Evolutionary conservation across 2,113 vertebrate genomes (phyloP), one percentile per base, ranked within the genome.

Genomic region (Nasalis larvatus): DNA sequence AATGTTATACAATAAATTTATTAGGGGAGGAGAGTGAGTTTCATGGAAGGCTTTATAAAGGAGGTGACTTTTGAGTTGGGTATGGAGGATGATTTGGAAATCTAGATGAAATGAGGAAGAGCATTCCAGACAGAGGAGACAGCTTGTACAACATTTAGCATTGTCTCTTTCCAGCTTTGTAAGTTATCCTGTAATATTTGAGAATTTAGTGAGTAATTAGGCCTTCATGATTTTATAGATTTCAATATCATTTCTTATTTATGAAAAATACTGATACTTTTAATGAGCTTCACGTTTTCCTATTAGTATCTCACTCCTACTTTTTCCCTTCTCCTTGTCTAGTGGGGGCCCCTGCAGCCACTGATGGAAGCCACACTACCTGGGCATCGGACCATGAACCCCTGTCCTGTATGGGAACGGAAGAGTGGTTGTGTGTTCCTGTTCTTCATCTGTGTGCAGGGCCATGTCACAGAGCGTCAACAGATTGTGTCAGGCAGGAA

Each of bases 391-490:
- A 98, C 99, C 94, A 99, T 99, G 99, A 99, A 95, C 98, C 99
- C 99, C 0, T 99, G 98, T 58, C 98, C 99, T 0, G 97, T 99
- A 49, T 99, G 98, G 85, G 98, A 99, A 7, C 76, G 32, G 52
- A 13, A 54, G 1, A 98, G 32, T 2, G 85, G 84, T 73, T 30
- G 96, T 1, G 56, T 99, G 30, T 99, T 99, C 98, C 98, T 99
- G 27, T 99, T 99, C 98, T 99, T 99, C 98, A 99, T 99, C 92
- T 99, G 99, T 2, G 99, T 99, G 20, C 94, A 98, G 78, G 98
- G 87, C n/a, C 98, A 98, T 0, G 98, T 98, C 69, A 98, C 99
- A 0, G 99, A 99, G 95, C 54, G 23, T 4, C 77, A 96, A 0
- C 99, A 99, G 96, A 98, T 99, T 94, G 27, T 96, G 35, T 98